A percentile compares a stretch with the other conserved stretches of the same genome.
Evolutionary conservation across 2,888 invertebrate species (phyloP).

Genomic region (Chrysolina americana): DNA sequence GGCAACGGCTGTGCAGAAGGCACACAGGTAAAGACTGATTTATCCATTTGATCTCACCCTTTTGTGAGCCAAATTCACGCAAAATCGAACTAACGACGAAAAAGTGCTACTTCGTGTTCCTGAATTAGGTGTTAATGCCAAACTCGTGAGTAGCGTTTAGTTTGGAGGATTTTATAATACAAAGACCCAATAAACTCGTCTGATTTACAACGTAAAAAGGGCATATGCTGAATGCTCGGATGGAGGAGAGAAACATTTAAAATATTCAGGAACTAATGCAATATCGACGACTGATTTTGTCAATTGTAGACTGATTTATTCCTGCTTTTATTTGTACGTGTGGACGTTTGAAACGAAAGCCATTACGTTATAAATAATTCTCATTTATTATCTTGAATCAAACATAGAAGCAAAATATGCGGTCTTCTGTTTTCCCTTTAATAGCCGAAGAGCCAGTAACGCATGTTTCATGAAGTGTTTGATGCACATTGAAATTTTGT

Average conservation of each 20-base stretch:
- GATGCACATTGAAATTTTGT: too few species aligned
- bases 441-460: too few species aligned
- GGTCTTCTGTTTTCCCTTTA: too few species aligned
- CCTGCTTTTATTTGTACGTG: too few species aligned
- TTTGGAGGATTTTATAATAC: slow-evolving; percentile 20
- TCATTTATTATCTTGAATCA: too few species aligned
- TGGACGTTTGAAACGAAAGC: too few species aligned
- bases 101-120: slow-evolving; percentile 18
- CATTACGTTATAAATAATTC: too few species aligned
- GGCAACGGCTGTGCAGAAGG: not conserved
- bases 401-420: too few species aligned
- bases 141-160: slow-evolving; percentile 22
- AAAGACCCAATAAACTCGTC: not conserved
- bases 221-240: slow-evolving; percentile 9
- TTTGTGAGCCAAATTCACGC: slow-evolving; percentile 19
- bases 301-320: too few species aligned
- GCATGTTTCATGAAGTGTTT: too few species aligned
- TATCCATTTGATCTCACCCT: slow-evolving; percentile 15
- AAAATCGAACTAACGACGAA: slow-evolving; percentile 1
- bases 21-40: slow-evolving; percentile 2
- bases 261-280: not conserved
- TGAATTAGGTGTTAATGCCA: slow-evolving; percentile 24
- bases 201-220: slow-evolving; percentile 18
- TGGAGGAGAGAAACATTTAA: not conserved
- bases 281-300: not conserved